Evolutionary conservation across 2,797 vertebrate genomes (phyloP).

Genomic region (Coendou prehensilis): DNA sequence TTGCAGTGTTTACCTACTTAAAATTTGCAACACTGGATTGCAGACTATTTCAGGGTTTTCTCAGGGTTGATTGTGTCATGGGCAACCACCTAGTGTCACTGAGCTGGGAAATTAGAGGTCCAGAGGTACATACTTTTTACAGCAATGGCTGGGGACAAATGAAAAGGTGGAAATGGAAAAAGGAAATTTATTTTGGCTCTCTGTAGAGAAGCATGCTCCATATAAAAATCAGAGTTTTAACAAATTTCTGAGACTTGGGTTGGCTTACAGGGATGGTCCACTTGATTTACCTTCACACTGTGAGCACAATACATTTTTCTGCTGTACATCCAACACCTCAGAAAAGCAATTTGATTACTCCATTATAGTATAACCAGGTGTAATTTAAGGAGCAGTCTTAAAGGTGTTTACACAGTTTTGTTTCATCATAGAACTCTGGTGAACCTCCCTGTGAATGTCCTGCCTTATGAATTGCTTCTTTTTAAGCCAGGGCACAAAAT

Average conservation of each 20-base stretch:
- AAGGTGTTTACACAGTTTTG: not conserved
- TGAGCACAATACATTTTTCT: not conserved
- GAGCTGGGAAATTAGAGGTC: not conserved
- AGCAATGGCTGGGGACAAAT: not conserved
- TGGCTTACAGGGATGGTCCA: not conserved
- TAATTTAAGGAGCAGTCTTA: not conserved
- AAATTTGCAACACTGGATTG: not conserved
- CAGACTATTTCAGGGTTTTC: not conserved
- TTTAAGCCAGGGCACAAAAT: not conserved
- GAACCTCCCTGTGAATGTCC: not conserved
- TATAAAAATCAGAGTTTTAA: not conserved
- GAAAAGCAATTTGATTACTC: not conserved
- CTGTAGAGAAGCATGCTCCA: not conserved
- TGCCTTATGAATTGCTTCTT: not conserved
- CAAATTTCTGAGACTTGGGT: not conserved
- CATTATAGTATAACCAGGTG: not conserved
- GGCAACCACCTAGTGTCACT: not conserved
- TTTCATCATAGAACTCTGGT: not conserved
- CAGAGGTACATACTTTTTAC: no score
- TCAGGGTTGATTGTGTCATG: not conserved
- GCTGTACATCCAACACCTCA: not conserved
- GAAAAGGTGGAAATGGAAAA: not conserved
- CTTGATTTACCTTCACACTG: not conserved
- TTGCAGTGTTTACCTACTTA: not conserved
- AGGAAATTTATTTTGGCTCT: not conserved